Evolutionary conservation across 2,888 invertebrate species (phyloP).

Genomic region (Ormyrus nitidulus): DNA sequence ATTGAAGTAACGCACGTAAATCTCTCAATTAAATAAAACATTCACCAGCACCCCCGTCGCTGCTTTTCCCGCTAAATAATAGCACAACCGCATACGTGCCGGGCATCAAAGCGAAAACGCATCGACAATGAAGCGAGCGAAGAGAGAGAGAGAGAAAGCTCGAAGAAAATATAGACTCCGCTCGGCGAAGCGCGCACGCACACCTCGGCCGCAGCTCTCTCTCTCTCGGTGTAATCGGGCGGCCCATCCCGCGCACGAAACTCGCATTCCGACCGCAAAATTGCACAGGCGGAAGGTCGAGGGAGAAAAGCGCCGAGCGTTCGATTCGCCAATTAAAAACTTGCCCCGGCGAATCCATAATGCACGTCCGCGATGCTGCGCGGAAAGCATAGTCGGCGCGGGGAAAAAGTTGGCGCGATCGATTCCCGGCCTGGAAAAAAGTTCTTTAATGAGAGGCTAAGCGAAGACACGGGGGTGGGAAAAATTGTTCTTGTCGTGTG

Average conservation of each 20-base stretch:
- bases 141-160: not conserved
- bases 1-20: too few species aligned
- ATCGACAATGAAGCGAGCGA: not conserved
- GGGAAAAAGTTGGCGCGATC: not conserved
- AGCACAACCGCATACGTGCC: too few species aligned
- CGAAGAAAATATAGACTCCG: too few species aligned
- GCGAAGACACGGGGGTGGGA: not conserved
- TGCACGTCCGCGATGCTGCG: not conserved
- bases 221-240: not conserved
- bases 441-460: not conserved
- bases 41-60: too few species aligned
- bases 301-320: conserved; percentile 29
- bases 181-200: conserved; percentile 5
- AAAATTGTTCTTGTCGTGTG: not conserved
- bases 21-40: too few species aligned
- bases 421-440: not conserved
- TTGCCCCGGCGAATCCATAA: not conserved
- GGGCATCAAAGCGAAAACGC: too few species aligned
- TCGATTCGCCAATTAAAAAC: conserved; percentile 39
- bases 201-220: not conserved
- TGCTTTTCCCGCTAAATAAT: too few species aligned
- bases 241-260: not conserved
- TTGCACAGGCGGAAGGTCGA: conserved; percentile 47
- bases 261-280: conserved; percentile 27
- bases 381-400: not conserved